Conservation (phyloP, 2,888 invertebrate species). For the Strigamia crassipes region DNA sequence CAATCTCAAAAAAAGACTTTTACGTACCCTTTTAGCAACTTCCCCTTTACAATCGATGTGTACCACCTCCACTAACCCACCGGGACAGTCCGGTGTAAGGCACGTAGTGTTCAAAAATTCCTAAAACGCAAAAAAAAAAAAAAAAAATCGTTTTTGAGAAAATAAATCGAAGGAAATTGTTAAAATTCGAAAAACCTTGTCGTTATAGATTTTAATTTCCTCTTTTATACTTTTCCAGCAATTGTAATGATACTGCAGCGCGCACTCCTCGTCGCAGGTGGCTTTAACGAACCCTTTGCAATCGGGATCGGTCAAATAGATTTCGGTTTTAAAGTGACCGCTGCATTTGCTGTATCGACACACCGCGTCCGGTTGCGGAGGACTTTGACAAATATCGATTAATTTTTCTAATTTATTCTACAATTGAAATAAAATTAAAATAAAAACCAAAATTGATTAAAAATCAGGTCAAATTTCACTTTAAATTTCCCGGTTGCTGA, state of each 20-base stretch:
- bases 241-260: constrained; percentile 12
- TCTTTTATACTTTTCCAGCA: constrained; percentile 44
- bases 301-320: constrained; percentile 43
- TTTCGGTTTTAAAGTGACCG: constrained; percentile 19
- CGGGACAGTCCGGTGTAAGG: constrained; percentile 26
- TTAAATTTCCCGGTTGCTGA: background rate
- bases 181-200: background rate
- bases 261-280: background rate
- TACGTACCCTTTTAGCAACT: background rate
- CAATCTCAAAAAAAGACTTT: background rate
- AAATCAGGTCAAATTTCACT: background rate
- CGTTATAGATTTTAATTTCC: background rate
- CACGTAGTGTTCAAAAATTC: constrained; percentile 5
- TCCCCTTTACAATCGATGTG: constrained; percentile 6
- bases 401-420: background rate
- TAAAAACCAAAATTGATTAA: background rate
- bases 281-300: constrained; percentile 20
- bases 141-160: background rate
- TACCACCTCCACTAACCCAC: background rate
- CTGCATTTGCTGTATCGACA: constrained; percentile 18
- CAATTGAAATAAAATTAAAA: too few relatives aligned
- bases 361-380: constrained; percentile 14
- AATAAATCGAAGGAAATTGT: background rate
- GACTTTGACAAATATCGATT: background rate
- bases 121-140: constrained; percentile 10